A percentile compares a stretch with the other conserved stretches of the same genome.
These are phyloP conservation scores for Erannis defoliaria DNA, from an alignment of 2,888 invertebrate species.

Conservation along the genomic window DNA sequence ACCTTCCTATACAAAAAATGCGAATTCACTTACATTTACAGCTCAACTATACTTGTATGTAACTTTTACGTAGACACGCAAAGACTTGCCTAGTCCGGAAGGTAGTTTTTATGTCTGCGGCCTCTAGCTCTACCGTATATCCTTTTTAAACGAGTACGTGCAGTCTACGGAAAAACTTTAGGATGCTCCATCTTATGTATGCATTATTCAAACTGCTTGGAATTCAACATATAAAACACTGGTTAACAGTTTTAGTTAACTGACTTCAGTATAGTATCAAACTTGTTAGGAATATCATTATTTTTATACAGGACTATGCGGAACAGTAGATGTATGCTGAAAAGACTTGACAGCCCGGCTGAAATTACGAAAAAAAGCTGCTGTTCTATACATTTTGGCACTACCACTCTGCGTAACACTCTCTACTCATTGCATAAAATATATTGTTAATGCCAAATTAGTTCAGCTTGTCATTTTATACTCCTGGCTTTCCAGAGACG, in stretches of 20 bases:
- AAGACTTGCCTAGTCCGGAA: constrained; percentile 54
- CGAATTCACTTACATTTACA: constrained; percentile 10
- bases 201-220: constrained; percentile 53
- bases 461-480: no score
- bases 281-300: no score
- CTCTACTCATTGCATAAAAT: no score
- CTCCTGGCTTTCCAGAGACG: no score
- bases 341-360: no score
- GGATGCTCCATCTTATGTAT: constrained; percentile 43
- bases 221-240: constrained; percentile 40
- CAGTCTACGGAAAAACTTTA: constrained; percentile 57
- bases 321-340: no score
- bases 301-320: no score
- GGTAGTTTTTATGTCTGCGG: constrained; percentile 62
- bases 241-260: constrained; percentile 16
- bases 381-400: no score
- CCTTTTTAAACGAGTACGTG: no score
- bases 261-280: not conserved
- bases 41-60: not conserved
- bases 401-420: no score
- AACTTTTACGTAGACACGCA: not conserved
- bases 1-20: constrained; percentile 25
- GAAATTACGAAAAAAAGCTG: no score
- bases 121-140: constrained; percentile 28
- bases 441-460: no score